Base-by-base conservation (phyloP, 2,113 vertebrate genomes). In the Megaceryle torquata region DNA sequence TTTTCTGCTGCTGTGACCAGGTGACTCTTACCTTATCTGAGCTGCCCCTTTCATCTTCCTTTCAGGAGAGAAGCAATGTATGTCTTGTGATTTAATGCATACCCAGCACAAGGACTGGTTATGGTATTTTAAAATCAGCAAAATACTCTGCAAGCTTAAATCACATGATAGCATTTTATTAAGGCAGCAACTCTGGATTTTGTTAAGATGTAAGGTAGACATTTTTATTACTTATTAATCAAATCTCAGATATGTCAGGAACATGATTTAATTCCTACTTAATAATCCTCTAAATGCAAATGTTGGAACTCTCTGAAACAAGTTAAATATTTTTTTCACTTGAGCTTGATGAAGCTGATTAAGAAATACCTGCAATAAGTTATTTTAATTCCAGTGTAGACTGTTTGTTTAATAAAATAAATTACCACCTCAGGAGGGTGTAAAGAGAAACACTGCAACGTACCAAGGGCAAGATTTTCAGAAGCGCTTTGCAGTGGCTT, bases 341-440 rank as follows among this genome's bases (percentile, higher is more conserved):
- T 69, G 51, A 74, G 76, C 79, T 79, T 63, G 67, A 84, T 69
- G 89, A 76, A 92, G 72, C 88, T 81, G 77, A 86, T 93, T 89
- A 78, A 89, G 90, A 88, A 64, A 92, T 72, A 72, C 35, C 19
- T 56, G 9, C 67, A 59, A 35, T 69, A 77, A 39, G 31, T 24
- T 69, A n/a, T 64, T 78, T 88, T 77, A 39, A 82, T 82, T 78
- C 53, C 76, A 78, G 21, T 44, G 53, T 85, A 28, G 46, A 60
- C 71, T 88, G 57, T 80, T 89, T 57, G 71, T 86, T 95, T 91
- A 91, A 83, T 86, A 93, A 96, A 95, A 95, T 88, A 90, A 90
- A 75, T 95, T 88, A 44, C 65, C 48, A 57, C 63, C 80, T 93
- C 80, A 43, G 72, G 16, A 48, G 60, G 93, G 28, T 37, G 8